Evolutionary conservation across 2,888 invertebrate genomes (phyloP).

Genomic region (Spisula subtruncata): DNA sequence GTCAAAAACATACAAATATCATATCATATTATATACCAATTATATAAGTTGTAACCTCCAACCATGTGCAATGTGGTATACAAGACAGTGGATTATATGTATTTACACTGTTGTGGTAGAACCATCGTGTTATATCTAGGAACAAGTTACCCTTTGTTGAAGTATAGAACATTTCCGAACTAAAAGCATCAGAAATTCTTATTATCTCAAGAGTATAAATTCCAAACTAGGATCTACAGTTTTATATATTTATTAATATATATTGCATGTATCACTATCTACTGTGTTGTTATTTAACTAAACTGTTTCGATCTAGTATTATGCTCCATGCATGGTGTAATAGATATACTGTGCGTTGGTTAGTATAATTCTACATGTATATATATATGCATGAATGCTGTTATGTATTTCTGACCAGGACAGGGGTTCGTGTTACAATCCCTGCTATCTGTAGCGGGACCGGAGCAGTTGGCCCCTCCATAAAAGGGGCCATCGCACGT

Average conservation of each 20-base stretch:
- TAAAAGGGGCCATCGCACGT: conserved; percentile 79
- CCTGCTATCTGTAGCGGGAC: conserved; percentile 70
- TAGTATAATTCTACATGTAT: neutral
- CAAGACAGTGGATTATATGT: neutral
- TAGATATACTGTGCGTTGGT: neutral
- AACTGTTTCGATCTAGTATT: neutral
- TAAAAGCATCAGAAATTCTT: neutral
- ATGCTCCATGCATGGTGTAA: neutral
- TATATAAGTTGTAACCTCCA: neutral
- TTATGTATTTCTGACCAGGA: conserved; percentile 80
- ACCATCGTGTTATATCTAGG: neutral
- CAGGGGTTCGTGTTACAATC: conserved; percentile 82
- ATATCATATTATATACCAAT: neutral
- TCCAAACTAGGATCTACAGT: neutral
- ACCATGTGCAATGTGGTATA: neutral
- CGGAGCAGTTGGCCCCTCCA: conserved; percentile 82
- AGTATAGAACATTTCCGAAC: neutral
- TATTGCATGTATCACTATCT: too few relatives aligned
- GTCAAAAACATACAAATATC: neutral
- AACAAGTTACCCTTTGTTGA: neutral
- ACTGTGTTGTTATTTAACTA: neutral
- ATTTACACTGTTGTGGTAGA: neutral
- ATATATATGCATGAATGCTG: neutral
- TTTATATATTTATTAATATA: too few relatives aligned
- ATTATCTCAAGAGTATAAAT: neutral